These are phyloP conservation scores for Tillus elongatus DNA, from an alignment of 2,888 invertebrate species.

Conservation along the genomic window DNA sequence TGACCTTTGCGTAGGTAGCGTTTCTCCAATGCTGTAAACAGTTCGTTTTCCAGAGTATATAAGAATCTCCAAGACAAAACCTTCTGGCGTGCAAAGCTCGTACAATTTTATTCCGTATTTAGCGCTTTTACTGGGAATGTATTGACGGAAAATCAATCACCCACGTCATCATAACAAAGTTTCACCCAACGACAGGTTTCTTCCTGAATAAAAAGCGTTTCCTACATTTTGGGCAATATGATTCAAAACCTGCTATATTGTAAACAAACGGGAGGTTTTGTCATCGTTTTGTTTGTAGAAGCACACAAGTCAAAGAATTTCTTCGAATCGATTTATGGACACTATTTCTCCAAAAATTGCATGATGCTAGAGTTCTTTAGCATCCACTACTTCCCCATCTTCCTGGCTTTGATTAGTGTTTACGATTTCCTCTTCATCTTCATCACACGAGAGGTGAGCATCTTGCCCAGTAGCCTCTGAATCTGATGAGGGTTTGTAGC, in stretches of 20 bases:
- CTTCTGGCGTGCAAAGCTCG: slow-evolving; percentile 19
- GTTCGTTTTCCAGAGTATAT: slow-evolving; percentile 7
- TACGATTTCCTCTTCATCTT: no score
- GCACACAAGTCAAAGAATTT: slow-evolving; percentile 12
- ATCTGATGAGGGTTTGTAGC: no score
- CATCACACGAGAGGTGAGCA: no score
- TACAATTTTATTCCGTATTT: slow-evolving; percentile 9
- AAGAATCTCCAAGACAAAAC: slow-evolving; percentile 8
- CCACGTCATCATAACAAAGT: slow-evolving; percentile 8
- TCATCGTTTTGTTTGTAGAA: slow-evolving; percentile 11
- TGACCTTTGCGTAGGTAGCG: slow-evolving; percentile 7
- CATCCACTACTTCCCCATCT: no score
- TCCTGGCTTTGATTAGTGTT: no score
- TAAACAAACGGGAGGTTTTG: slow-evolving; percentile 12
- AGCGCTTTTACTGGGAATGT: slow-evolving; percentile 13
- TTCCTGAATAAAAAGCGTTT: slow-evolving; percentile 6
- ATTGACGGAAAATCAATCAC: slow-evolving; percentile 14
- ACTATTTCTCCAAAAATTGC: no score
- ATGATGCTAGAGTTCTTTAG: no score
- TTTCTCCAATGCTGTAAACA: slow-evolving; percentile 5
- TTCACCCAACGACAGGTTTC: slow-evolving; percentile 8
- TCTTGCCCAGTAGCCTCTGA: no score
- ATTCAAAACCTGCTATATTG: slow-evolving; percentile 12
- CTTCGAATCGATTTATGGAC: slow-evolving; percentile 8
- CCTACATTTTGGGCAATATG: slow-evolving; percentile 12